Base-by-base conservation (phyloP, 2,113 vertebrate species). In the Hyperopisus bebe region DNA sequence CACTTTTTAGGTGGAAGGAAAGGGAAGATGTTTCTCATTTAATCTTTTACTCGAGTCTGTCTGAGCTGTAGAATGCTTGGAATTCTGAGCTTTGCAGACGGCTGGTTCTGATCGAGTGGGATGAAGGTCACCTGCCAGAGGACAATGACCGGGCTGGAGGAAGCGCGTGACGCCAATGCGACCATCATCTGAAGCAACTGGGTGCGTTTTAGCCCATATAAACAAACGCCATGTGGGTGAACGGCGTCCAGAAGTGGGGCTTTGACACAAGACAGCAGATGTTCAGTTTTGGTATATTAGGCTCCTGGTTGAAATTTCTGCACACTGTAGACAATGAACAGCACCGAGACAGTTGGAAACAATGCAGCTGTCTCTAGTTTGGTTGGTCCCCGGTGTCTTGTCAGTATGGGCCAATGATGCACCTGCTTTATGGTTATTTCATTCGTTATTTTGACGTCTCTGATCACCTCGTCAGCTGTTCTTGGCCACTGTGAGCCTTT, bases 1-100 rank as follows among this genome's bases (percentile, higher is more conserved):
- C 35, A 9, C 51, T 80, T 80, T 31, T 15, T 5, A 11, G 19
- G 74, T 48, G 2, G 7, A 89, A n/a, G 35, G n/a, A 89, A n/a
- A 31, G 27, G 31, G 48, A 31, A 10, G 47, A 35, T 27, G 17
- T 53, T 47, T 80, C 70, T 53, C 47, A 58, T 42, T 80, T 82
- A 21, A 82, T 55, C 48, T 80, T 31, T 42, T 83, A 17, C 24
- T 19, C 48, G 0, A 44, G 74, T 53, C 47, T 55, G 74, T 89
- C 88, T 82, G 88, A 48, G 5, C 58, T 88, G 82, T 6, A 39
- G 44, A 89, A 82, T 53, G 74, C 21, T 44, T 35, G 74, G 88
- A 89, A 82, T 51, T 42, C 70, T 21, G 47, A 83, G 55, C 35
- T 82, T 35, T 53, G 31, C 31, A 89, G 48, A 83, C 11, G 27